Base-by-base conservation (phyloP, 2,888 invertebrate species). In the Erebia epiphron region DNA sequence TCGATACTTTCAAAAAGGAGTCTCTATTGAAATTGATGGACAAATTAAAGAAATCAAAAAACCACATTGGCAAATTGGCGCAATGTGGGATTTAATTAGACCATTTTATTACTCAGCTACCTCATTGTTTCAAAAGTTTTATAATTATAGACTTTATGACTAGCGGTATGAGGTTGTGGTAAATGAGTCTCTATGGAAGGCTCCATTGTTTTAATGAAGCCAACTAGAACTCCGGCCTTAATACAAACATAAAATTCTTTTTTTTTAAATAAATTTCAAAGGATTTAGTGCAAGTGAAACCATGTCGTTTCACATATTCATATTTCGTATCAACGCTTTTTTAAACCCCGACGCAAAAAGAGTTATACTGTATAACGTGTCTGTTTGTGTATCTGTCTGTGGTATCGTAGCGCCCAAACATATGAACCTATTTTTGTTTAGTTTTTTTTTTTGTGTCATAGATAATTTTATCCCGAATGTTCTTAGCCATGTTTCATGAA, bases 101-200 rank as follows among this genome's bases (percentile, higher is more conserved):
- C 60, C 69, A 62, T 72, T 69, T 69, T 69, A 72, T 69, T 72
- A 57, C 71, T 41, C 50, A n/a, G 56, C 68, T 71, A 64, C 71
- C 56, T 71, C 61, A 71, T 71, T 71, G 71, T 71, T 68, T 65
- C 46, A 21, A 65, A 54, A 49, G 65, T 13, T 65, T 60, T 65
- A 26, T 43, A 43, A 41, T n/a, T 57, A 14, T 5, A 21, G 49
- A 26, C 46, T 49, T 64, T 69, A 69, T 58, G 14, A 14, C 3
- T 14, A 21, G 5, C 3, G 0, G 13, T 9, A 49, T 69, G 58
- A n/a, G 14, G 41, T 16, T 50, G 11, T 21, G 52, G 16, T 63
- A n/a, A 18, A 13, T 13, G 16, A 16, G 1, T 11, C 4, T 16
- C n/a, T 35, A 35, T 52, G 50, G 16, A 43, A 68, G 41, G 18